Conservation (phyloP, 2,888 invertebrate species). For the Xanthia togata region DNA sequence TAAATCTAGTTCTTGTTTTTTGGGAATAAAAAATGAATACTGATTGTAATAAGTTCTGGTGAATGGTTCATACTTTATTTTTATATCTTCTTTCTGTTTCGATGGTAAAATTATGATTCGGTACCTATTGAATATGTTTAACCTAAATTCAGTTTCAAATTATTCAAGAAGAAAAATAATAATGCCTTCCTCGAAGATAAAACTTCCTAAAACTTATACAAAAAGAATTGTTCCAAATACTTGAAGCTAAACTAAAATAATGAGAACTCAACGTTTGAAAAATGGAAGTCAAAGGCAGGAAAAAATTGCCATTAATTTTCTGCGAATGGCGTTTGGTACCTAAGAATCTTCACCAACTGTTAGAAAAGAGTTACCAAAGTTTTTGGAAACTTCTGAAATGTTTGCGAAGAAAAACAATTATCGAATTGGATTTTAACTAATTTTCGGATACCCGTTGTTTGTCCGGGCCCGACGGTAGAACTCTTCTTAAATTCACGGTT, state of each 20-base stretch:
- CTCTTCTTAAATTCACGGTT: constrained; percentile 29
- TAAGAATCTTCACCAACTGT: constrained; percentile 72
- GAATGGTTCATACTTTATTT: not conserved
- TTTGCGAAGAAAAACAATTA: constrained; percentile 82
- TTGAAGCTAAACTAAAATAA: constrained; percentile 60
- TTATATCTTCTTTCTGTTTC: not conserved
- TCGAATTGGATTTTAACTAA: constrained; percentile 76
- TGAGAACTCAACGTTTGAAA: constrained; percentile 73
- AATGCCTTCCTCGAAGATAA: constrained; percentile 6
- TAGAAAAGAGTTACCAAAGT: constrained; percentile 81
- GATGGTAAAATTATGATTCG: not conserved
- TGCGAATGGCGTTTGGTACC: constrained; percentile 82
- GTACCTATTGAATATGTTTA: not conserved
- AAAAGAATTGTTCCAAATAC: constrained; percentile 57
- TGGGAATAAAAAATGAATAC: not conserved
- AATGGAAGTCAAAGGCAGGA: constrained; percentile 71
- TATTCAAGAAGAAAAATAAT: constrained; percentile 1
- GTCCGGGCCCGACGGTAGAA: constrained; percentile 31
- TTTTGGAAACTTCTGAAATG: constrained; percentile 73
- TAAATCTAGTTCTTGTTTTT: not conserved
- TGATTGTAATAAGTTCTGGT: not conserved
- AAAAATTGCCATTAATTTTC: constrained; percentile 83
- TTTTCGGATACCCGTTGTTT: constrained; percentile 61
- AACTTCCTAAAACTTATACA: constrained; percentile 21
- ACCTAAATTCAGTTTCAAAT: constrained; percentile 1